Evolutionary conservation across 2,888 invertebrate species (phyloP).

Genomic region (Xestia xanthographa): DNA sequence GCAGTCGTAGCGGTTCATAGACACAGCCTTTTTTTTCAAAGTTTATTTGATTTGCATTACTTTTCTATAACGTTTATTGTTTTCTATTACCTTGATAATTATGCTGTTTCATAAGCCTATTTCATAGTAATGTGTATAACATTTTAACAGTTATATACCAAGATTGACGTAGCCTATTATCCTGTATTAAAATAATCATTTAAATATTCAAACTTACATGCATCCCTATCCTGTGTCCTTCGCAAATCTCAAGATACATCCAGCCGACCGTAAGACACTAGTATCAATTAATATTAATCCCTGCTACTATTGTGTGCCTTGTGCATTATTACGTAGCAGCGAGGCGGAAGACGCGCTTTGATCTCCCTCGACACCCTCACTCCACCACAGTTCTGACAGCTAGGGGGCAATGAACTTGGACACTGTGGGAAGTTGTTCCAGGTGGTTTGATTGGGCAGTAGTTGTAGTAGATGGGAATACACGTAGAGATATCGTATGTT

Average conservation of each 20-base stretch:
- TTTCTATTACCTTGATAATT: not conserved
- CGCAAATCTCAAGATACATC: not conserved
- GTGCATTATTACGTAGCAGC: conserved; percentile 43
- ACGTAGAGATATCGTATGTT: not conserved
- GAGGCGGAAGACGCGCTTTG: conserved; percentile 60
- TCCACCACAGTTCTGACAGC: not conserved
- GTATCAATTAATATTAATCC: conserved; percentile 56
- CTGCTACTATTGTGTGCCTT: conserved; percentile 24
- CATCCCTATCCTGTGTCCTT: not conserved
- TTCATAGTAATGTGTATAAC: not conserved
- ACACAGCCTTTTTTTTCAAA: not conserved
- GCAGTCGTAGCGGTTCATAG: not conserved
- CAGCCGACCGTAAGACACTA: not conserved
- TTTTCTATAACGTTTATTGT: not conserved
- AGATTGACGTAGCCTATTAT: not conserved
- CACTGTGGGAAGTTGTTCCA: not conserved
- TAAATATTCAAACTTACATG: not conserved
- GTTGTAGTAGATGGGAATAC: not conserved
- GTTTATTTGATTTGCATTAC: not conserved
- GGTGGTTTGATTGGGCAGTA: not conserved
- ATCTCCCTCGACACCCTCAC: conserved; percentile 48
- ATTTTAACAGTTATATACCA: not conserved
- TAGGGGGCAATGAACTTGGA: conserved; percentile 45
- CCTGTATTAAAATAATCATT: not conserved
- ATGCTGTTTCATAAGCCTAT: not conserved